A percentile compares a stretch with the other conserved stretches of the same genome.
phyloP scores from a whole-genome alignment of 2,888 invertebrate genomes.

The Scrobipalpa costella region DNA sequence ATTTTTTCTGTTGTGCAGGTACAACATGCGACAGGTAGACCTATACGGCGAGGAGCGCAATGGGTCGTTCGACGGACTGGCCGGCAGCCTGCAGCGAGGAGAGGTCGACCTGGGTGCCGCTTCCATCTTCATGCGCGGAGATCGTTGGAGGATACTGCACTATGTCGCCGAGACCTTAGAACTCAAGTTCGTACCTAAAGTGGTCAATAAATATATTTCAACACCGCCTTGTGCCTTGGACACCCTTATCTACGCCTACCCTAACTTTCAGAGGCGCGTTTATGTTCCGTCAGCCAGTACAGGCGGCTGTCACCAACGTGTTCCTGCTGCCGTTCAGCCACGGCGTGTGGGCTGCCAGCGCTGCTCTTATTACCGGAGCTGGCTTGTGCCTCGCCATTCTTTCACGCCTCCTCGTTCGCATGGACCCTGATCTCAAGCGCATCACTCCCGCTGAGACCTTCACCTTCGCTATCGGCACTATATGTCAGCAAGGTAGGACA shows the following conservation, averaged over 20 bases:
- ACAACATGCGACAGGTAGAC: slow-evolving; percentile 58
- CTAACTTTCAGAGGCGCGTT: slow-evolving; percentile 71
- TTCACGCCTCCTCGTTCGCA: slow-evolving; percentile 28
- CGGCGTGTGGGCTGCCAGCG: slow-evolving; percentile 78
- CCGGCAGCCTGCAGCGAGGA: slow-evolving; percentile 79
- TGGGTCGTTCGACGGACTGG: slow-evolving; percentile 80
- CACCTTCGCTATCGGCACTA: slow-evolving; percentile 79
- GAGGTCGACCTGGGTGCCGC: slow-evolving; percentile 74
- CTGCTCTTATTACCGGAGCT: slow-evolving; percentile 40
- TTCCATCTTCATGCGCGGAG: slow-evolving; percentile 80
- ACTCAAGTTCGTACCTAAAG: too few species aligned
- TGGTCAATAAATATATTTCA: not conserved
- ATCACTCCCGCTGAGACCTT: slow-evolving; percentile 68
- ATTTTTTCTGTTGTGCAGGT: too few species aligned
- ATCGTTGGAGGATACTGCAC: slow-evolving; percentile 76
- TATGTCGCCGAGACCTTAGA: slow-evolving; percentile 78
- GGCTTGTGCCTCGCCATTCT: slow-evolving; percentile 46
- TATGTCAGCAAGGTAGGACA: slow-evolving; percentile 82
- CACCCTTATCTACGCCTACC: not conserved
- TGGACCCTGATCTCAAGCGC: slow-evolving; percentile 36
- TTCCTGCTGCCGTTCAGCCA: slow-evolving; percentile 81
- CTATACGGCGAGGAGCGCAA: slow-evolving; percentile 79
- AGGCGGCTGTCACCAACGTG: slow-evolving; percentile 82
- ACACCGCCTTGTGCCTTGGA: too few species aligned
- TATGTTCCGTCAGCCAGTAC: slow-evolving; percentile 83